Evolutionary conservation across 2,113 vertebrate species (phyloP), one percentile per base, ranked within the genome.

Genomic region (Camarhynchus parvulus): DNA sequence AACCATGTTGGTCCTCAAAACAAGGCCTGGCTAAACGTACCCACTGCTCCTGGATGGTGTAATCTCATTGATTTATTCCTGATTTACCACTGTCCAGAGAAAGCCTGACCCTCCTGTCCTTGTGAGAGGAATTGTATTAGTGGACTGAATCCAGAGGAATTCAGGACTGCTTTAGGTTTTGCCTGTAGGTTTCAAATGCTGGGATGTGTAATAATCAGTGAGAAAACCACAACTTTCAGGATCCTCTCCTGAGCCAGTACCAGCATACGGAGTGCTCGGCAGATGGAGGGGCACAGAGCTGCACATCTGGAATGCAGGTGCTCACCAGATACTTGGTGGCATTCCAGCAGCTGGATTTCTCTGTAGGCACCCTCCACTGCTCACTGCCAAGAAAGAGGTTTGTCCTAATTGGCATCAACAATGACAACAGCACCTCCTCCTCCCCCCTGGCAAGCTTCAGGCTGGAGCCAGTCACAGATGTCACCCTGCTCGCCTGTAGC

Each of bases 261-360:
- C 41, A 76, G 50, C 63, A 44, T 1, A 44, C 0, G 10, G 55
- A 41, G 24, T 12, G 47, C 82, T 94, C 72, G 80, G 74, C 92
- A 95, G 79, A 80, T 83, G 87, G 55, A 89, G 31, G 31, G 44
- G 41, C 59, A 72, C 28, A 83, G 55, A 76, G 39, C 31, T 24
- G 16, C 17, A 53, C 94, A 95, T 94, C 92, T 97, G 88, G 73
- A 90, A 78, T 31, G 37, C 92, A 96, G 90, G 90, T 93, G 81
- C 49, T 88, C 61, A 69, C 64, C 85, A 96, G 80, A 87, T 58
- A 49, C 28, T 92, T 79, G 83, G 69, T 89, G 79, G 44, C 64
- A 46, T 75, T 92, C 90, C 83, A 95, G 76, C 90, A 87, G 80
- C 69, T 89, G 61, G 73, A 74, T 89, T 83, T 81, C 85, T 87